These are phyloP conservation scores for Acleris laterana DNA, from an alignment of 2,888 invertebrate genomes.

Conservation along the genomic window DNA sequence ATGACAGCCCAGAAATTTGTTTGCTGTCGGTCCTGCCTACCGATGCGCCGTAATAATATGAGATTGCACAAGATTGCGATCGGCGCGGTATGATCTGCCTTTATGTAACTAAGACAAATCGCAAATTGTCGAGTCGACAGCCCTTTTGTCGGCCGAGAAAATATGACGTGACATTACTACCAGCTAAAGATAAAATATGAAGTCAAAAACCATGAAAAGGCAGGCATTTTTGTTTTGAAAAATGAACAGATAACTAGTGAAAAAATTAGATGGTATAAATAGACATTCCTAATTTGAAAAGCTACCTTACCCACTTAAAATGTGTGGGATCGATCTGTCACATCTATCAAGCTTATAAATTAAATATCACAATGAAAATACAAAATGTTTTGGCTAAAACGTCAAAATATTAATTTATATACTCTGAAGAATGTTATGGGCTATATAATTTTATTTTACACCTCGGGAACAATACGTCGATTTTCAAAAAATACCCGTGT, in stretches of 20 bases:
- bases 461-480: constrained; percentile 69
- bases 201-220: background rate
- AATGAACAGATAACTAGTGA: background rate
- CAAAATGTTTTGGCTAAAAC: constrained; percentile 73
- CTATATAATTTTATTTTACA: constrained; percentile 66
- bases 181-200: background rate
- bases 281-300: background rate
- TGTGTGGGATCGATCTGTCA: constrained; percentile 50
- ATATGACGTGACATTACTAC: constrained; percentile 39
- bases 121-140: constrained; percentile 73
- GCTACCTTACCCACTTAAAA: constrained; percentile 26
- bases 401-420: constrained; percentile 76
- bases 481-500: constrained; percentile 65
- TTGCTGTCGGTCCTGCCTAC: constrained; percentile 60
- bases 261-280: background rate
- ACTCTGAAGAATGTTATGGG: constrained; percentile 53
- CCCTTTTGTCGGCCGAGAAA: constrained; percentile 56
- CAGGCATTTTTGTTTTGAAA: background rate
- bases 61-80: constrained; percentile 71
- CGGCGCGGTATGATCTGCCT: constrained; percentile 66
- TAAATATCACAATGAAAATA: constrained; percentile 63
- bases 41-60: constrained; percentile 68
- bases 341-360: constrained; percentile 74
- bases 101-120: constrained; percentile 74
- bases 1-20: background rate